Evolutionary conservation across 2,888 invertebrate species (phyloP).

Genomic region (Protodeltote pygarga): DNA sequence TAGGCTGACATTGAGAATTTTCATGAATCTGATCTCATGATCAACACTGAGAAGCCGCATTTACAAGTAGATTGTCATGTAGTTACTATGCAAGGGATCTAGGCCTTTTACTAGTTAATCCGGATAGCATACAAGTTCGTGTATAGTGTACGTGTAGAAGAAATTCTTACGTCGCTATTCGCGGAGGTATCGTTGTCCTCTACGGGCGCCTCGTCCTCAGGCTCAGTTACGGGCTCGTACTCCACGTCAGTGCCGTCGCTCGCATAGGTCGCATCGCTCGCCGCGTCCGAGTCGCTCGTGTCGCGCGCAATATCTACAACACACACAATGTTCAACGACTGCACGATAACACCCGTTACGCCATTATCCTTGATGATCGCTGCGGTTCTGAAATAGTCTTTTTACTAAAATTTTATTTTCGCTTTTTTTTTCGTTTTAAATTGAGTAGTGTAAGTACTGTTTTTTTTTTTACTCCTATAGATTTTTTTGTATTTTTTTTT

Average conservation of each 20-base stretch:
- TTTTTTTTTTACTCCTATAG: conserved; percentile 14
- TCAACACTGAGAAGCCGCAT: too few relatives aligned
- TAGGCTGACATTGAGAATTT: too few relatives aligned
- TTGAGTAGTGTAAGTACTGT: conserved; percentile 30
- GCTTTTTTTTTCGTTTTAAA: conserved; percentile 32
- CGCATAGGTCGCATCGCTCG: conserved; percentile 51
- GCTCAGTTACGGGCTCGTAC: conserved; percentile 84
- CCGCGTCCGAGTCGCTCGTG: conserved; percentile 78
- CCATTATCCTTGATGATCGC: conserved; percentile 17
- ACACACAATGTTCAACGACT: conserved; percentile 50
- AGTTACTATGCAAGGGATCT: too few relatives aligned
- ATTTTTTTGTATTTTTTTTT: conserved; percentile 1
- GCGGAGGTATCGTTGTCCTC: conserved; percentile 79
- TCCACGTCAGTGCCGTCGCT: conserved; percentile 60
- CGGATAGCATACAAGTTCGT: neutral
- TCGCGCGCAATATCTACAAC: conserved; percentile 86
- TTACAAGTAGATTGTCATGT: too few relatives aligned
- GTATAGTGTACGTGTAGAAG: too few relatives aligned
- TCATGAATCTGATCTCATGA: too few relatives aligned
- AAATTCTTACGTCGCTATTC: conserved; percentile 85
- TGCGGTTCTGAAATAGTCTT: conserved; percentile 13
- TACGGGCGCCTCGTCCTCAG: conserved; percentile 74
- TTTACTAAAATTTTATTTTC: conserved; percentile 21
- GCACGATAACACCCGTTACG: conserved; percentile 21
- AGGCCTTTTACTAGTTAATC: too few relatives aligned